Percentiles rank a stretch among this genome's conserved stretches.
phyloP scores from a whole-genome alignment of 2,113 vertebrate genomes.

The Physeter macrocephalus region DNA sequence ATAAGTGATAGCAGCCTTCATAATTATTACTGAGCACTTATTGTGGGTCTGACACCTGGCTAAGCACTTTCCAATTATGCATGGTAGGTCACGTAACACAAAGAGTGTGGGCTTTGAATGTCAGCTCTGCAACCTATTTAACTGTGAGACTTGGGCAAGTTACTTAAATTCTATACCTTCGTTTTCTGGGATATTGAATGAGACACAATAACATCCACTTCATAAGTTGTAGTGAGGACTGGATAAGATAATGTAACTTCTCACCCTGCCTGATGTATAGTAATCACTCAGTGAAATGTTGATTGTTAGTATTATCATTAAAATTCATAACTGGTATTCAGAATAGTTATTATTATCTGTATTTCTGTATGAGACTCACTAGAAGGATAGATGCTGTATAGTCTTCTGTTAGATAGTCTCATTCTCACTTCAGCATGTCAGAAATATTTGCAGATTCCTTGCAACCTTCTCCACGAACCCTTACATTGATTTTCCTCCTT shows the following conservation, averaged over 20 bases:
- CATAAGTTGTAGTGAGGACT: not conserved
- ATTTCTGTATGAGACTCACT: not conserved
- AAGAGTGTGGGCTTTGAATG: not conserved
- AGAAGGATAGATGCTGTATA: not conserved
- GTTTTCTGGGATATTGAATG: not conserved
- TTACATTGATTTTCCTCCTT: not conserved
- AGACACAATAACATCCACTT: not conserved
- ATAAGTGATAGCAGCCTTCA: not conserved
- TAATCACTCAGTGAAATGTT: not conserved
- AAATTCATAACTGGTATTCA: not conserved
- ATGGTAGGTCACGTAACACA: not conserved
- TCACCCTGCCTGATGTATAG: accelerated
- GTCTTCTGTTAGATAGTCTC: not conserved
- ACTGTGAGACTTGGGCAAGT: not conserved
- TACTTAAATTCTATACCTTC: not conserved
- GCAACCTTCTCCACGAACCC: not conserved
- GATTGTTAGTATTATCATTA: not conserved
- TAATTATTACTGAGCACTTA: not conserved
- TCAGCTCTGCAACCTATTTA: not conserved
- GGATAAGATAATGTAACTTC: not conserved
- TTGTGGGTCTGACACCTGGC: not conserved
- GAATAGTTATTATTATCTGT: not conserved
- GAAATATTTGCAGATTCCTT: not conserved
- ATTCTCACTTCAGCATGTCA: not conserved
- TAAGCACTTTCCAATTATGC: not conserved